Conservation (phyloP, 1,140 invertebrate genomes). For the Papilio aristodemus region DNA sequence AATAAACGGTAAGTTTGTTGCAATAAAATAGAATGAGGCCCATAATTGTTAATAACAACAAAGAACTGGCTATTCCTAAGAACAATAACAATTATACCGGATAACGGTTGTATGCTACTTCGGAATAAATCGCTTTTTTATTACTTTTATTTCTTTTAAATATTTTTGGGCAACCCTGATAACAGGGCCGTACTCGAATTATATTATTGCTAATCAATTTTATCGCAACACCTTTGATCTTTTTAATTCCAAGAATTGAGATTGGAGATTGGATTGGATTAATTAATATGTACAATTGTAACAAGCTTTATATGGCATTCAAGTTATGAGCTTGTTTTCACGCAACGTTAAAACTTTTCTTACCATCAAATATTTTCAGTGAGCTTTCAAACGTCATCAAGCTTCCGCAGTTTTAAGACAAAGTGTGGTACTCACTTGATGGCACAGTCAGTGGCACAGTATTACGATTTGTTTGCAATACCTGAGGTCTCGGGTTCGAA, state of each 20-base stretch:
- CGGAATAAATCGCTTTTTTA: conserved; percentile 22
- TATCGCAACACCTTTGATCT: neutral
- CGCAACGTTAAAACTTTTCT: too few relatives aligned
- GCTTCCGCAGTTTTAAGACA: too few relatives aligned
- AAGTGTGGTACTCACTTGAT: too few relatives aligned
- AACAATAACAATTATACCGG: conserved; percentile 29
- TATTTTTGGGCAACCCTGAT: conserved; percentile 1
- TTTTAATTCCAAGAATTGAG: neutral
- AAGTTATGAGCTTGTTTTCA: too few relatives aligned
- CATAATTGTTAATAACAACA: conserved; percentile 32
- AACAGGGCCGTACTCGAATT: neutral
- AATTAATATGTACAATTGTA: too few relatives aligned
- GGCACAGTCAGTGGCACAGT: too few relatives aligned
- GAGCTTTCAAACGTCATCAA: too few relatives aligned
- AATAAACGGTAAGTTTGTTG: conserved; percentile 2
- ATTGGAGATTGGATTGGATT: too few relatives aligned
- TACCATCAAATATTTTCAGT: too few relatives aligned
- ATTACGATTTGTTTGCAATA: too few relatives aligned
- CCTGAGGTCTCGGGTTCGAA: too few relatives aligned
- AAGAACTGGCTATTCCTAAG: conserved; percentile 28
- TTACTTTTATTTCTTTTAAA: conserved; percentile 22
- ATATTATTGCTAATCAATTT: neutral
- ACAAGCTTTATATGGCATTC: too few relatives aligned
- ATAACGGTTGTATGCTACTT: conserved; percentile 10
- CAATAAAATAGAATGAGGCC: conserved; percentile 26